phyloP scores from a whole-genome alignment of 2,797 vertebrate genomes.

The Distichodus sexfasciatus region DNA sequence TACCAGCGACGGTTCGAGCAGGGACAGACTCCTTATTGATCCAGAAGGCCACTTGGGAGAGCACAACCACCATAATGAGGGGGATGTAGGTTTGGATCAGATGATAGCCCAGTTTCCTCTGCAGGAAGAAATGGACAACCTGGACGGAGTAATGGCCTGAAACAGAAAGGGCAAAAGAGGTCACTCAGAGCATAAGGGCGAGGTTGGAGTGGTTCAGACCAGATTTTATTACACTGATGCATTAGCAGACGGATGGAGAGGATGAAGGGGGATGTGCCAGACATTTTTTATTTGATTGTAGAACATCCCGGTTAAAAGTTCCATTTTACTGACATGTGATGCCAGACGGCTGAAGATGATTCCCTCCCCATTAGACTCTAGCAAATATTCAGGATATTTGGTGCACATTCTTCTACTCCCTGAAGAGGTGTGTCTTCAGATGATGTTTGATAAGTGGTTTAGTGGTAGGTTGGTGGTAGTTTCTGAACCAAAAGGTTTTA shows the following conservation, averaged over 20 bases:
- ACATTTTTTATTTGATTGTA: too few species aligned
- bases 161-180: constrained; percentile 39
- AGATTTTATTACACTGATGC: too few species aligned
- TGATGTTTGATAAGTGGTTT: too few species aligned
- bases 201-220: not conserved
- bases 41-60: constrained; percentile 81
- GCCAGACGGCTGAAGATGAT: too few species aligned
- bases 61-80: constrained; percentile 78
- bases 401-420: too few species aligned
- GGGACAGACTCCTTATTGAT: constrained; percentile 85
- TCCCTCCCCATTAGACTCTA: too few species aligned
- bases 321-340: too few species aligned
- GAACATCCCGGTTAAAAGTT: too few species aligned
- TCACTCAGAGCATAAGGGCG: not conserved
- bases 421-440: too few species aligned
- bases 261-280: not conserved
- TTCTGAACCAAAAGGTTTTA: too few species aligned
- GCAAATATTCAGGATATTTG: too few species aligned
- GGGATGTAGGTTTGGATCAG: constrained; percentile 80
- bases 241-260: constrained; percentile 43
- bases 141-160: constrained; percentile 80
- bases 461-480: too few species aligned
- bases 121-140: constrained; percentile 75
- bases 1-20: constrained; percentile 78
- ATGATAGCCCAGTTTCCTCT: constrained; percentile 82